Evolutionary conservation across 2,797 vertebrate species (phyloP), one percentile per base, ranked within the genome.

Genomic region (Carapus acus): DNA sequence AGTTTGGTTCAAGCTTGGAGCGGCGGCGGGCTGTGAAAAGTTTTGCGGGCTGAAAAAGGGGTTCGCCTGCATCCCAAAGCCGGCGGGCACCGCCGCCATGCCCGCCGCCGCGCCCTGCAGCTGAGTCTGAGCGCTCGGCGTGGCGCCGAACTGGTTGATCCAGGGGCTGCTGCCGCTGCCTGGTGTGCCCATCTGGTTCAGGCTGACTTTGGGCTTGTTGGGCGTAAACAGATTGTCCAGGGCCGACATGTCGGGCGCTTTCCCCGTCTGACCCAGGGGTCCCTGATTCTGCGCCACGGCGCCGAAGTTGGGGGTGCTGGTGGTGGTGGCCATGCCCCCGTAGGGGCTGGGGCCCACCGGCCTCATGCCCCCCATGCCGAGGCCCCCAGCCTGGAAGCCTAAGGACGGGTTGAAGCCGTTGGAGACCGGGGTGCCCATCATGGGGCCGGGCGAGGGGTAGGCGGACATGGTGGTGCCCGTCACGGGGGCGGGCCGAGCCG

Each of bases 1-100:
- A 63, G 89, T 86, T 62, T 91, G 79, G 65, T 89, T 91, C 54
- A 75, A 13, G 49, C 63, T 65, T 7, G 89, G 82, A 17, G 73
- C 33, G 6, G 74, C 60, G 4, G 76, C 33, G 13, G 87, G 49
- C 76, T 94, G 96, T 67, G 91, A 79, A 59, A 96, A 96, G 91
- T 93, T 97, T 86, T 94, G 94, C 6, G 96, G 95, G 77, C 79
- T 93, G 82, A 96, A 97, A 83, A 99, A 99, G 42, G 96, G 96
- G 72, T 99, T 99, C 24, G 91, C 91, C 82, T 98, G 96, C 81
- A 95, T 83, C 41, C 94, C 92, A 62, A 99, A 98, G n/a, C 89
- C 89, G 53, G 90, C 58, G 37, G 88, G 84, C 60, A 86, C 70
- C 44, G 85, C 86, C 7, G 88, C 69, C 81, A 72, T 81, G 37